Base-by-base conservation (phyloP, 2,888 invertebrate genomes). In the Chrysomela aeneicollis region DNA sequence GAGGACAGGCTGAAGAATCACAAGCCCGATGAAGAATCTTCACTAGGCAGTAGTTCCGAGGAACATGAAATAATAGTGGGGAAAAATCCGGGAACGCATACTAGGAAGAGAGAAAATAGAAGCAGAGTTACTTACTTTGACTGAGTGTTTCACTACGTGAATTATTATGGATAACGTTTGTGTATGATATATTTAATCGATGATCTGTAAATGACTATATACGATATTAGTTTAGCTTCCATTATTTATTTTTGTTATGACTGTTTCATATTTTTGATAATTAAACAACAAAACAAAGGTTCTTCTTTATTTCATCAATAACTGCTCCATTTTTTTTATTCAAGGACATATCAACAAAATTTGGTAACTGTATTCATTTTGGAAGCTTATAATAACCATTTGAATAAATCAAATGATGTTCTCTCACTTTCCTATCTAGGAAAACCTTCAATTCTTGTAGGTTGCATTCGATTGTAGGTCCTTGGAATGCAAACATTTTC, bases 401-500 rank as follows among this genome's bases (percentile, higher is more conserved):
- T 55, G 92, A 90, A 76, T 92, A 91, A 21, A 95, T 85, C 35
- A 97, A 84, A 77, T 94, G 92, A 81, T 97, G 95, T 74, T 94
- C 95, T 64, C 94, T 86, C 1, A 97, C 97, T 88, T 97, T 97
- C 32, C 92, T 89, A 79, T 97, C 97, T 30, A 98, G 85, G 81
- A 97, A 97, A 76, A 91, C 89, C 76, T 93, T 89, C 21, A 98
- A 84, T 81, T 97, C 96, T 67, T 93, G 92, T 60, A 94, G 84
- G 72, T 92, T 93, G 77, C 95, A 96, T 79, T 97, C 97, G 12
- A 93, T 90, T 0, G 88, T 87, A 0, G 95, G 93, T 9, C 95
- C 95, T 84, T 95, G 95, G 35, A 95, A 94, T 1, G 96, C 96
- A 85, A 98, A 98, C 91, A 97, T 93, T 81, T 95, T 95, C 66